Percentiles rank a stretch among this genome's conserved stretches.
Evolutionary conservation across 2,797 vertebrate species (phyloP).

Genomic region (Poliocrania exsul): DNA sequence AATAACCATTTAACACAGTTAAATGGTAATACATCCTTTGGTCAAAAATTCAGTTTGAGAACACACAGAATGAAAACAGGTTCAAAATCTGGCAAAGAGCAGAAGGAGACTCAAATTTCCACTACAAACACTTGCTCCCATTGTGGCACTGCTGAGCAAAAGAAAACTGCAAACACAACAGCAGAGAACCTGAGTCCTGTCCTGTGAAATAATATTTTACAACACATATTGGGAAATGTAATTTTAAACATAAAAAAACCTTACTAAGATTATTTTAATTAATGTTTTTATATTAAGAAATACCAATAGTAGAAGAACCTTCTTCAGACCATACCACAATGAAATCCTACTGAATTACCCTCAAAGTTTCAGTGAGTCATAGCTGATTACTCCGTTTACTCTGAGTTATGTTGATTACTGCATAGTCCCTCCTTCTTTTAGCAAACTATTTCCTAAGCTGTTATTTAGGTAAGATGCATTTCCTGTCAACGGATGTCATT

Average conservation of each 20-base stretch:
- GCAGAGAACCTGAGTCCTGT: background rate
- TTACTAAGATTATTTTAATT: background rate
- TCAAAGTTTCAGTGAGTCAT: background rate
- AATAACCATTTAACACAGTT: background rate
- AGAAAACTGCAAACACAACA: background rate
- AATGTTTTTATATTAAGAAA: background rate
- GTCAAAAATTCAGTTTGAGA: background rate
- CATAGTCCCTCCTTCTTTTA: background rate
- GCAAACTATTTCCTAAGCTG: background rate
- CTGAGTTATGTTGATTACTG: background rate
- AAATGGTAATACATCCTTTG: background rate
- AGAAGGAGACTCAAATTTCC: background rate
- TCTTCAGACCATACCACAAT: background rate
- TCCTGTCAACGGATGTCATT: background rate
- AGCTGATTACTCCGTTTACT: background rate
- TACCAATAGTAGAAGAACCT: background rate
- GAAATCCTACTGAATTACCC: background rate
- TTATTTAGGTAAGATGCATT: background rate
- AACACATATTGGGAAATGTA: background rate
- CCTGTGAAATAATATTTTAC: background rate
- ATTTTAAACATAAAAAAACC: background rate
- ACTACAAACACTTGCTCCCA: background rate
- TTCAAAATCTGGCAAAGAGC: background rate
- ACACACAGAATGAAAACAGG: background rate
- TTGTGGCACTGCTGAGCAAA: background rate